Base-by-base conservation (phyloP, 2,797 vertebrate species). In the Tadarida brasiliensis region DNA sequence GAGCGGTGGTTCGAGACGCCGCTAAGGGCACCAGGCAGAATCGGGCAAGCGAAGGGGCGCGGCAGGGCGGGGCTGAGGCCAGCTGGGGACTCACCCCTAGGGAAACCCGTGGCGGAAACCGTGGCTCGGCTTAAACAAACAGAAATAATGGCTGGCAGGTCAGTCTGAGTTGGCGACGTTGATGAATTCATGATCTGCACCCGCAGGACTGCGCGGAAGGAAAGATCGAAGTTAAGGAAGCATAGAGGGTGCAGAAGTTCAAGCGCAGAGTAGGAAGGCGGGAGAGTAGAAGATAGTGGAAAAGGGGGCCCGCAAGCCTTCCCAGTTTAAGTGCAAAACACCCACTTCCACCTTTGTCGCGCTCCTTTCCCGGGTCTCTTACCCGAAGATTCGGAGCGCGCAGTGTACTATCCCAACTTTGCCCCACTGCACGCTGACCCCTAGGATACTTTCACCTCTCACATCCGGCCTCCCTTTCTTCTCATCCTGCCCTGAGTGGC, bases 401-500 rank as follows among this genome's bases (percentile, higher is more conserved):
- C 5, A 10, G 49, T 6, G 44, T 68, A 28, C 44, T n/a, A 84
- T 78, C 51, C 94, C 39, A 1, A 0, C 28, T 90, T 33, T 3
- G 78, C 65, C 35, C 91, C 96, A 87, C 67, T 30, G 92, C 91
- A 63, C 49, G 7, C 68, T 2, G 57, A 49, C 30, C 2, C n/a
- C 76, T 2, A 2, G 15, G 24, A 44, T 51, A 19, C 19, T 15
- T 8, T 85, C 6, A 24, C 74, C 78, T 89, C 82, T 90, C 70
- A 3, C 26, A 20, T 87, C 51, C 8, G 73, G 59, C 65, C 94
- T 54, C 86, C 68, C 63, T 63, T 14, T 68, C 92, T 0, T 54
- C 78, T 91, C 87, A 74, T 90, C 91, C 70, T 71, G 68, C 87
- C 39, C 39, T 44, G 67, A 51, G 65, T n/a, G 93, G 88, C 51